A percentile compares a stretch with the other conserved stretches of the same genome.
These are phyloP conservation scores for Pomatostomus ruficeps DNA, from an alignment of 2,113 vertebrate species.

Conservation along the genomic window DNA sequence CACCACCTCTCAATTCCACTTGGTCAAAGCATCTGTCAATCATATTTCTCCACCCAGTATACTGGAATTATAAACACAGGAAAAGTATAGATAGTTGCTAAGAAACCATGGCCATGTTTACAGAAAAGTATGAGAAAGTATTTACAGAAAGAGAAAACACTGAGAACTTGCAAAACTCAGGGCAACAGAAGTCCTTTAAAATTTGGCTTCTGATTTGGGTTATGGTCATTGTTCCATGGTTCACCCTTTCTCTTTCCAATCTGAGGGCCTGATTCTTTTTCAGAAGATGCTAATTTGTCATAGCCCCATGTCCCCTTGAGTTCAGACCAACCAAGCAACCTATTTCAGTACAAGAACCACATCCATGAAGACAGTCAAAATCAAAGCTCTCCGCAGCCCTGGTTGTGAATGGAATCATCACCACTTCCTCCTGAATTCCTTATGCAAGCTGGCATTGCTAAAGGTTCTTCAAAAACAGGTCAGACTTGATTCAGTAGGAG, in stretches of 20 bases:
- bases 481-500: neutral
- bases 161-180: too few relatives aligned
- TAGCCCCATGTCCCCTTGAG: neutral
- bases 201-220: neutral
- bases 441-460: neutral
- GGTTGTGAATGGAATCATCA: neutral
- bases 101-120: too few relatives aligned
- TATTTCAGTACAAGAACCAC: neutral
- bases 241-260: neutral
- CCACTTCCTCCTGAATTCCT: neutral
- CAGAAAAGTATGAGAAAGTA: too few relatives aligned
- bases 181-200: too few relatives aligned
- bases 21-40: too few relatives aligned
- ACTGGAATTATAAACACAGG: too few relatives aligned
- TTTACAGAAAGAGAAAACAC: too few relatives aligned
- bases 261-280: neutral
- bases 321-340: neutral
- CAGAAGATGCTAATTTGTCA: neutral
- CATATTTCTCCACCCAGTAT: too few relatives aligned
- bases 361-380: neutral
- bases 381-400: neutral
- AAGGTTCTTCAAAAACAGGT: neutral
- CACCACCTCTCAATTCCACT: too few relatives aligned
- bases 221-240: neutral
- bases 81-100: too few relatives aligned